These are phyloP conservation scores for Sarcophaga carnaria DNA, from an alignment of 2,888 invertebrate species.

Conservation along the genomic window DNA sequence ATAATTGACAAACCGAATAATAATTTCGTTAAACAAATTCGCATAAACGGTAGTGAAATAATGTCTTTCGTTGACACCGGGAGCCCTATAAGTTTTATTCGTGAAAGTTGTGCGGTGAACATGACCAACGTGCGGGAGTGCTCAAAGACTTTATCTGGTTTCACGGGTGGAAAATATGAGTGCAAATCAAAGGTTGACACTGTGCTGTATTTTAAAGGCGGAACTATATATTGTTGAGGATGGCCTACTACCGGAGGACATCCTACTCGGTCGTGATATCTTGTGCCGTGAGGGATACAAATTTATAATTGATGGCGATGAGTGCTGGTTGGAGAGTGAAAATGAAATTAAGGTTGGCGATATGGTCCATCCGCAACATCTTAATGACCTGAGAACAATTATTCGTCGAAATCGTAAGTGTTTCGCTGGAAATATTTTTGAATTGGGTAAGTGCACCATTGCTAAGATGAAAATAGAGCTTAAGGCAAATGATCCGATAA, in stretches of 20 bases:
- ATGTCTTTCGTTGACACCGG: constrained; percentile 27
- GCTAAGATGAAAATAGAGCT: constrained; percentile 46
- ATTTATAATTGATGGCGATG: constrained; percentile 57
- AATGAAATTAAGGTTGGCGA: constrained; percentile 8
- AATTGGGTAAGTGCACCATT: constrained; percentile 49
- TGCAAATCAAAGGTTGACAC: no score
- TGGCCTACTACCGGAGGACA: no score
- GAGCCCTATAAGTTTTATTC: constrained; percentile 31
- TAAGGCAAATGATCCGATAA: constrained; percentile 28
- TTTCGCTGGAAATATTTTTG: constrained; percentile 38
- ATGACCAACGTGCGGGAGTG: not conserved
- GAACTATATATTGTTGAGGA: no score
- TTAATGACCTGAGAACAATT: no score
- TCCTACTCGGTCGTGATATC: constrained; percentile 39
- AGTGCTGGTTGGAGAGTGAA: constrained; percentile 45
- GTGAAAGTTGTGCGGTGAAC: not conserved
- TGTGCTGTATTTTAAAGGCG: no score
- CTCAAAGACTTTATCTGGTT: not conserved
- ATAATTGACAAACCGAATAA: not conserved
- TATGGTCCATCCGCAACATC: not conserved
- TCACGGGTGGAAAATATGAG: no score
- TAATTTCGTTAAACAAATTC: not conserved
- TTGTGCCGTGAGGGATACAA: constrained; percentile 50
- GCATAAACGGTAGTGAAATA: constrained; percentile 6
- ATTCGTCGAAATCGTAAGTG: no score